Percentiles rank a stretch among this genome's conserved stretches.
phyloP scores from a whole-genome alignment of 2,888 invertebrate genomes.

The Hypselothyrea guttata region DNA sequence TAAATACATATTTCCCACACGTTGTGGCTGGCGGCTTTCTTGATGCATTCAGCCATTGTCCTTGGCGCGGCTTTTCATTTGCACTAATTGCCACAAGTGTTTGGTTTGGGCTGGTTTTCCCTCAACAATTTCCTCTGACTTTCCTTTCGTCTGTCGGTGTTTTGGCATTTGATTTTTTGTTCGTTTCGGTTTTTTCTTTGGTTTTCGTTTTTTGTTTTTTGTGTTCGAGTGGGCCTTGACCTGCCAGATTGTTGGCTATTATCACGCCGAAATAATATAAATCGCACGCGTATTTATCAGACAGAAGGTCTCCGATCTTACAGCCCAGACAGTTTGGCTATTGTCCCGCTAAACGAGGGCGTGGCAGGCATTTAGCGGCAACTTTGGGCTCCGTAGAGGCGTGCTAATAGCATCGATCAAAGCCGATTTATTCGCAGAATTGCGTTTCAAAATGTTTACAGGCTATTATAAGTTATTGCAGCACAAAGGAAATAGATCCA shows the following conservation, averaged over 20 bases:
- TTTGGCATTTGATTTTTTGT: conserved; percentile 61
- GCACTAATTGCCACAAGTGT: conserved; percentile 72
- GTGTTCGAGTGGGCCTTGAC: conserved; percentile 57
- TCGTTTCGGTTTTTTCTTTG: conserved; percentile 18
- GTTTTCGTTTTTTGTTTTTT: conserved; percentile 15
- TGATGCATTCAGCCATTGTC: conserved; percentile 53
- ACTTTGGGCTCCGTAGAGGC: conserved; percentile 22
- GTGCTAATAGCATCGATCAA: conserved; percentile 32
- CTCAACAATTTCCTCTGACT: conserved; percentile 4
- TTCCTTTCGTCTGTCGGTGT: conserved; percentile 59
- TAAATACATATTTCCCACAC: conserved; percentile 68
- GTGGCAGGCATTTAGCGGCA: conserved; percentile 3
- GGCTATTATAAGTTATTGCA: too few relatives aligned
- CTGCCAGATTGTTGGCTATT: conserved; percentile 45
- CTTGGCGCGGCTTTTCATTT: conserved; percentile 44
- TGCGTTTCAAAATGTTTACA: conserved; percentile 6
- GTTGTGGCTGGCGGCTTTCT: conserved; percentile 57
- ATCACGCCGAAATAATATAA: conserved; percentile 58
- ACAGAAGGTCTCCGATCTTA: conserved; percentile 39
- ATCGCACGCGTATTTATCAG: conserved; percentile 74
- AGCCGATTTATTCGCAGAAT: conserved; percentile 26
- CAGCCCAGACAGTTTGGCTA: conserved; percentile 28
- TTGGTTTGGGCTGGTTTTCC: conserved; percentile 37
- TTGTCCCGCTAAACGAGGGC: conserved; percentile 20
- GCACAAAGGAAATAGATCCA: neutral